A percentile compares a stretch with the other conserved stretches of the same genome.
phyloP scores from a whole-genome alignment of 2,888 invertebrate species.

The Tinea semifulvella region DNA sequence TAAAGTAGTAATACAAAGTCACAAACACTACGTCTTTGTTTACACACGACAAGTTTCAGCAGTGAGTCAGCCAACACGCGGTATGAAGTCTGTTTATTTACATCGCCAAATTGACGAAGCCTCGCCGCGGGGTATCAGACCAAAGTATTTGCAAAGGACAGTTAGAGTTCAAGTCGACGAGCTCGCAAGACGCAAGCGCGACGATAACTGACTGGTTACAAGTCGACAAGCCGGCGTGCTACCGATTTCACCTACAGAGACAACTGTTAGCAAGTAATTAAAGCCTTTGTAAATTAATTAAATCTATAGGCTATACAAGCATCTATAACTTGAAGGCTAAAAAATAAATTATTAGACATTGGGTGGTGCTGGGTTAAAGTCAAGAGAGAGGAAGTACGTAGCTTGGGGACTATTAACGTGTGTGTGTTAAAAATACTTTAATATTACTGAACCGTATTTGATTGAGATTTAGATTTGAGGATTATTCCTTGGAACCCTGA shows the following conservation, averaged over 20 bases:
- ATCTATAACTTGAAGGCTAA: too few relatives aligned
- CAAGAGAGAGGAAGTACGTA: too few relatives aligned
- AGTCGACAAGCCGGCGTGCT: not conserved
- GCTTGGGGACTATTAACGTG: too few relatives aligned
- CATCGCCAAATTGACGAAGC: slow-evolving; percentile 27
- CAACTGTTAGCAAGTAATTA: too few relatives aligned
- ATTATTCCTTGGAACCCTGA: too few relatives aligned
- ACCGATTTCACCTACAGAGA: slow-evolving; percentile 3
- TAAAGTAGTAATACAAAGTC: not conserved
- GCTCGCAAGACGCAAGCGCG: slow-evolving; percentile 5
- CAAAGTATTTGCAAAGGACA: slow-evolving; percentile 19
- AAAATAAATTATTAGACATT: too few relatives aligned
- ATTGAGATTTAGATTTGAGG: too few relatives aligned
- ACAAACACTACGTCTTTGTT: slow-evolving; percentile 23
- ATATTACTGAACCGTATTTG: too few relatives aligned
- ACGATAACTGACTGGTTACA: slow-evolving; percentile 4
- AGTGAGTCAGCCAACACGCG: slow-evolving; percentile 32
- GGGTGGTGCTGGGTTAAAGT: too few relatives aligned
- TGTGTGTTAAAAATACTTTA: too few relatives aligned
- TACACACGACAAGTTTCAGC: slow-evolving; percentile 28
- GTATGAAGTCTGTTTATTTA: slow-evolving; percentile 43
- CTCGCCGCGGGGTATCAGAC: slow-evolving; percentile 19
- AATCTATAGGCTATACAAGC: too few relatives aligned
- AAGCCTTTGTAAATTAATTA: too few relatives aligned
- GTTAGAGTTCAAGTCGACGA: not conserved